Evolutionary conservation across 2,888 invertebrate genomes (phyloP), one percentile per base, ranked within the genome.

Genomic region (Mylabris sibirica): DNA sequence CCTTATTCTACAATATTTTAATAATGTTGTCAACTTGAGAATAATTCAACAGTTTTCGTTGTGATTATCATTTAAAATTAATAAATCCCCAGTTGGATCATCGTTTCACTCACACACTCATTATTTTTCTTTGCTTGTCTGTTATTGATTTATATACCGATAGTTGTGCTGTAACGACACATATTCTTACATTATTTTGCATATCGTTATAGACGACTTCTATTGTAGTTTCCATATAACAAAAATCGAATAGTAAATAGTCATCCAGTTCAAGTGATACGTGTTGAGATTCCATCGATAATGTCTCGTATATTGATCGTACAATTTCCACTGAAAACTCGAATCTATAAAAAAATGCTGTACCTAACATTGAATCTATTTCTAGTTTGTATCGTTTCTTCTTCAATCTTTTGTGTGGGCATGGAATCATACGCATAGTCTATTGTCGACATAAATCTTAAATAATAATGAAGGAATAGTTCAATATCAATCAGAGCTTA

Each of bases 241-340:
- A 57, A 57, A 49, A 24, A 57, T 57, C 57, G 24, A 57, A 22
- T 12, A 24, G 5, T 14, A 8, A 12, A 24, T 24, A 20, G 24
- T 24, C 12, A 8, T 57, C 11, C 8, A 20, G 14, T 12, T 57
- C 57, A 22, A 57, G 24, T 20, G 57, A 22, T 22, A 57, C 24
- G 24, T 57, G 57, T 24, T 24, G 57, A 20, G 12, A 24, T 24
- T 5, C 9, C 12, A 22, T 11, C 57, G 24, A 24, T 57, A 57
- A 57, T 22, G 24, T 57, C 20, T 9, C 49, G 20, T 20, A 17
- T 57, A 57, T 57, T 57, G 57, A 57, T 57, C 57, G 57, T 57
- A 24, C 12, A 24, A 22, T 12, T 57, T 24, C 12, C 24, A 4
- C 4, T 24, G 57, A 49, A 20, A 20, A 20, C 49, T 49, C 49